phyloP scores from a whole-genome alignment of 2,797 vertebrate species.

The Chelon labrosus region DNA sequence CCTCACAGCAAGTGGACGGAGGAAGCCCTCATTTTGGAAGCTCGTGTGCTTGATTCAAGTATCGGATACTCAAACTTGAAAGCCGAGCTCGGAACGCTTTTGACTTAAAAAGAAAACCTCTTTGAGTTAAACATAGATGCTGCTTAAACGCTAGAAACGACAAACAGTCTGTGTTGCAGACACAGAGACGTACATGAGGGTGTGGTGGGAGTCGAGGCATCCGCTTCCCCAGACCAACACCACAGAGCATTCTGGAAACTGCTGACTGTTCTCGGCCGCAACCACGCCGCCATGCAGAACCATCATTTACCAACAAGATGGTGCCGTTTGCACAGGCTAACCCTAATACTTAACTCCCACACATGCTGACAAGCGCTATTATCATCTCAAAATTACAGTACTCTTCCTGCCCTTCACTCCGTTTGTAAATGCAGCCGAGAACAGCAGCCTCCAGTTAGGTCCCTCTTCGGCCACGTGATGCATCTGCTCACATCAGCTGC shows the following conservation, averaged over 20 bases:
- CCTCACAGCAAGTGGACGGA: conserved; percentile 2
- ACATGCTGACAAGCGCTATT: conserved; percentile 65
- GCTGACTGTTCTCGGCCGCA: conserved; percentile 66
- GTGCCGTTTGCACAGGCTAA: conserved; percentile 62
- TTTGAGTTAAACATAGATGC: conserved; percentile 47
- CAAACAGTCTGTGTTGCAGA: conserved; percentile 40
- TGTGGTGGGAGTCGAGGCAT: conserved; percentile 64
- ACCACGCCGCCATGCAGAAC: conserved; percentile 60
- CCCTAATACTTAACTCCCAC: conserved; percentile 63
- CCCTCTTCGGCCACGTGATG: conserved; percentile 23
- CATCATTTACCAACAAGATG: conserved; percentile 70
- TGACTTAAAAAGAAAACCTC: conserved; percentile 2
- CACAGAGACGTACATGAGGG: conserved; percentile 49
- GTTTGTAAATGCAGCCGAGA: conserved; percentile 43
- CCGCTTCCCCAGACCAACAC: conserved; percentile 68
- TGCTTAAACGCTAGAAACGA: conserved; percentile 25
- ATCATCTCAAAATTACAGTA: conserved; percentile 64
- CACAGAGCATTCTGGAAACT: conserved; percentile 75
- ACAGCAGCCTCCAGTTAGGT: conserved; percentile 14
- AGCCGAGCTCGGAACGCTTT: conserved; percentile 12
- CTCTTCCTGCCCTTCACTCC: conserved; percentile 38
- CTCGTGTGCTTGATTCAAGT: conserved; percentile 44
- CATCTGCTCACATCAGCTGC: conserved; percentile 27
- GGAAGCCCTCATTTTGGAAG: conserved; percentile 35
- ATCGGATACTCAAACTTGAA: conserved; percentile 36